Conservation (phyloP, 2,113 vertebrate genomes). For the Danionella cerebrum region DNA sequence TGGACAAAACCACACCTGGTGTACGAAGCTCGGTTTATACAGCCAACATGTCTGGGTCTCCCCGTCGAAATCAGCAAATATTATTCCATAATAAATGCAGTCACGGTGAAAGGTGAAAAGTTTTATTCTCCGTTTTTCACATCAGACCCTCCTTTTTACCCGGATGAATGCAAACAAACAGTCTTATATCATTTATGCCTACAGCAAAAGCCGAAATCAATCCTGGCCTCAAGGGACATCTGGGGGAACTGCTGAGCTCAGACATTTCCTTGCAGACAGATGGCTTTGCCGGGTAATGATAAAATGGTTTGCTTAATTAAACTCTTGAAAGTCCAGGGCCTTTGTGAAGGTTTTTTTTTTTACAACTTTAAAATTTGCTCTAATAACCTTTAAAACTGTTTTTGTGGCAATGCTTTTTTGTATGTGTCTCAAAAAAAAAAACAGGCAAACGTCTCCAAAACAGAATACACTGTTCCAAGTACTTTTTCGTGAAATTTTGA, state of each 20-base stretch:
- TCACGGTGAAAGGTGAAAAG: constrained; percentile 58
- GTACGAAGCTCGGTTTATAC: constrained; percentile 57
- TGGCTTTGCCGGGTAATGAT: constrained; percentile 57
- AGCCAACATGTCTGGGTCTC: constrained; percentile 60
- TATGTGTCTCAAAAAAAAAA: no score
- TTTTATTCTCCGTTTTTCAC: no score
- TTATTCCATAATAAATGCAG: constrained; percentile 41
- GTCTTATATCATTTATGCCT: neutral
- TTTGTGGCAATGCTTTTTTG: no score
- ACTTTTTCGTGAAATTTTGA: no score
- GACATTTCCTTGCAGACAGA: constrained; percentile 56
- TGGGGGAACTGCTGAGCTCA: constrained; percentile 52
- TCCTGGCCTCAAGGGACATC: constrained; percentile 44
- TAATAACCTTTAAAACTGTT: no score
- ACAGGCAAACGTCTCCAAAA: no score
- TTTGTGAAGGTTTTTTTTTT: no score
- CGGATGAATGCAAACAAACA: neutral
- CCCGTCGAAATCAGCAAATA: constrained; percentile 69
- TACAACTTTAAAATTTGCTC: no score
- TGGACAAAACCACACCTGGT: constrained; percentile 52
- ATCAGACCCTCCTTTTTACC: no score
- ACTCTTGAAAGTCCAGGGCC: no score
- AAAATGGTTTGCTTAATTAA: no score
- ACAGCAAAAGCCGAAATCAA: constrained; percentile 53
- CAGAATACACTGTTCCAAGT: no score